Conservation (phyloP, 2,888 invertebrate species). For the Drymonia ruficornis region DNA sequence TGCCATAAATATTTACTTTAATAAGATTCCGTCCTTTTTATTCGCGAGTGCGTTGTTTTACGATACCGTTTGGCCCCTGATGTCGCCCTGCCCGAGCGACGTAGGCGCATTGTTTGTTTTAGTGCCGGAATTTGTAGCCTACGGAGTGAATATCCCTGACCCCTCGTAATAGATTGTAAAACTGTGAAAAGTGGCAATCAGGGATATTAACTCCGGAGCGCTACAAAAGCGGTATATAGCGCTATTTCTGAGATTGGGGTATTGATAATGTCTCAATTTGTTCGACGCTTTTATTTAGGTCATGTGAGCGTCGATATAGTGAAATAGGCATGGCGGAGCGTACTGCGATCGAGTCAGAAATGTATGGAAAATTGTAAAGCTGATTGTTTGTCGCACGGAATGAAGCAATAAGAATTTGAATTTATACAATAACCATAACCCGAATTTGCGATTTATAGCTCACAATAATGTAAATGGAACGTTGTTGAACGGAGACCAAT, state of each 20-base stretch:
- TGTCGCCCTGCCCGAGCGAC: conserved; percentile 65
- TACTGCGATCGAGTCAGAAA: conserved; percentile 25
- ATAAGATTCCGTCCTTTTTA: conserved; percentile 82
- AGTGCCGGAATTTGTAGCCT: conserved; percentile 57
- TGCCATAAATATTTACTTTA: conserved; percentile 85
- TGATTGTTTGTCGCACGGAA: conserved; percentile 42
- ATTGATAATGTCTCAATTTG: conserved; percentile 3
- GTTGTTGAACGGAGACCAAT: conserved; percentile 37
- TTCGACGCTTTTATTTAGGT: conserved; percentile 5
- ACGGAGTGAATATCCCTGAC: conserved; percentile 53
- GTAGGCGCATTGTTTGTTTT: conserved; percentile 71
- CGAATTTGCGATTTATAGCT: conserved; percentile 43
- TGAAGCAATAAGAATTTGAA: conserved; percentile 46
- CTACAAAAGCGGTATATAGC: conserved; percentile 11
- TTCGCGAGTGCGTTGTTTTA: conserved; percentile 76
- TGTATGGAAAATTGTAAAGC: conserved; percentile 27
- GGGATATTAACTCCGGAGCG: conserved; percentile 12
- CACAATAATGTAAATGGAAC: conserved; percentile 45
- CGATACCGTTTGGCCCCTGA: conserved; percentile 74
- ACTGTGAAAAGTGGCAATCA: conserved; percentile 30
- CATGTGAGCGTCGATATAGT: conserved; percentile 5
- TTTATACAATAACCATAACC: conserved; percentile 35
- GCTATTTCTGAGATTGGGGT: conserved; percentile 7
- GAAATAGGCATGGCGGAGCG: conserved; percentile 9
- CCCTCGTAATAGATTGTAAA: conserved; percentile 46